phyloP scores from a whole-genome alignment of 2,113 vertebrate species.

The Uria aalge region DNA sequence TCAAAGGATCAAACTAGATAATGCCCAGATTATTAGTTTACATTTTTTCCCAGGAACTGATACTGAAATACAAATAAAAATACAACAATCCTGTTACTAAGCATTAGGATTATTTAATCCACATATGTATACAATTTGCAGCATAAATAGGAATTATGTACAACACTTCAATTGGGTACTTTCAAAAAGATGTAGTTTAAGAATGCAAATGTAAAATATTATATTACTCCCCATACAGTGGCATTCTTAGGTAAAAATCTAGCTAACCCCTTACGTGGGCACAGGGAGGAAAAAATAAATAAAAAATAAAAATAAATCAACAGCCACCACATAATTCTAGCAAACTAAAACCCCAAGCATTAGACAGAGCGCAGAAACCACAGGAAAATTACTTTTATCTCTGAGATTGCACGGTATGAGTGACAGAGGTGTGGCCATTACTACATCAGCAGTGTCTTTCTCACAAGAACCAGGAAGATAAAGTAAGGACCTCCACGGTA shows the following conservation, averaged over 20 bases:
- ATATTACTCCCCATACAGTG: not conserved
- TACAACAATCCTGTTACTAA: not conserved
- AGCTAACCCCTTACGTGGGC: accelerated
- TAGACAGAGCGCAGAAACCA: not conserved
- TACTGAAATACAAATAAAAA: not conserved
- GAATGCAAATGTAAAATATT: not conserved
- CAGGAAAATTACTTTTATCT: not conserved
- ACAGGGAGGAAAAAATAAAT: not conserved
- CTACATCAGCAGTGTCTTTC: not conserved
- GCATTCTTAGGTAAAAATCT: not conserved
- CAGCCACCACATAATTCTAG: not conserved
- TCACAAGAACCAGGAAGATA: not conserved
- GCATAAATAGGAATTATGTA: not conserved
- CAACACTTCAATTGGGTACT: not conserved
- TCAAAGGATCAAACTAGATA: not conserved
- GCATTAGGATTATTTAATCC: not conserved
- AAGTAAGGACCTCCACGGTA: not conserved
- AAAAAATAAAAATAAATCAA: not conserved
- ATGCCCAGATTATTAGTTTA: not conserved
- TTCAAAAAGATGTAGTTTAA: not conserved
- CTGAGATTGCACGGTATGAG: not conserved
- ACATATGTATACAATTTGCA: not conserved
- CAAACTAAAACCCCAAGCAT: not conserved
- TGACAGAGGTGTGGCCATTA: not conserved
- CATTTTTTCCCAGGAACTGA: not conserved